Evolutionary conservation across 2,888 invertebrate genomes (phyloP).

Genomic region (Rotaria socialis): DNA sequence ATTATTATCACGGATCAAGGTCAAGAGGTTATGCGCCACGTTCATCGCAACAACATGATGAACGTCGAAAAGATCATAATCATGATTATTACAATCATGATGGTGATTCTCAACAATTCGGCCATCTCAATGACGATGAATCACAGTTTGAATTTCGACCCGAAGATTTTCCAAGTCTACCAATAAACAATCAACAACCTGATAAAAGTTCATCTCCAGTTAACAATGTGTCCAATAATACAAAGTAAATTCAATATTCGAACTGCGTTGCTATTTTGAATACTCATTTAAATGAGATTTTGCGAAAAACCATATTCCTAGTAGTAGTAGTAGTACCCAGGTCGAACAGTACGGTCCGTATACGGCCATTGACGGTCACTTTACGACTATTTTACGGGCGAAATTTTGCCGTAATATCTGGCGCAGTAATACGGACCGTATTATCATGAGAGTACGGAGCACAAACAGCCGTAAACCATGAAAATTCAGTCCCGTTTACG

Average conservation of each 20-base stretch:
- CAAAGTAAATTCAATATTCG: not conserved
- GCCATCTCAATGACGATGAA: not conserved
- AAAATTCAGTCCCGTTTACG: too few species aligned
- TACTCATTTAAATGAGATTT: too few species aligned
- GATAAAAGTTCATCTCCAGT: not conserved
- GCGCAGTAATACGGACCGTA: too few species aligned
- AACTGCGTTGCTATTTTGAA: too few species aligned
- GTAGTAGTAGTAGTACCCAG: too few species aligned
- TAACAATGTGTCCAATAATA: not conserved
- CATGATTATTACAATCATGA: not conserved
- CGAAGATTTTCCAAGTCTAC: constrained; percentile 30
- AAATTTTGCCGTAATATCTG: too few species aligned
- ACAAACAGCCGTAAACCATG: too few species aligned
- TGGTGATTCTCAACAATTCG: not conserved
- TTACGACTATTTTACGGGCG: too few species aligned
- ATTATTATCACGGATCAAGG: not conserved
- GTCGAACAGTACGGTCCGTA: too few species aligned
- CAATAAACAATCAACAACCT: not conserved
- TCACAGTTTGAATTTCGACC: constrained; percentile 33
- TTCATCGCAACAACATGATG: not conserved
- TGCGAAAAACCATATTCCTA: too few species aligned
- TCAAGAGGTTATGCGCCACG: not conserved
- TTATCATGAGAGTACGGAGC: too few species aligned
- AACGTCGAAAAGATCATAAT: not conserved
- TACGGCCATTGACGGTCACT: too few species aligned